Conservation (phyloP, 1,140 invertebrate species). For the Leptonema lineaticorne region DNA sequence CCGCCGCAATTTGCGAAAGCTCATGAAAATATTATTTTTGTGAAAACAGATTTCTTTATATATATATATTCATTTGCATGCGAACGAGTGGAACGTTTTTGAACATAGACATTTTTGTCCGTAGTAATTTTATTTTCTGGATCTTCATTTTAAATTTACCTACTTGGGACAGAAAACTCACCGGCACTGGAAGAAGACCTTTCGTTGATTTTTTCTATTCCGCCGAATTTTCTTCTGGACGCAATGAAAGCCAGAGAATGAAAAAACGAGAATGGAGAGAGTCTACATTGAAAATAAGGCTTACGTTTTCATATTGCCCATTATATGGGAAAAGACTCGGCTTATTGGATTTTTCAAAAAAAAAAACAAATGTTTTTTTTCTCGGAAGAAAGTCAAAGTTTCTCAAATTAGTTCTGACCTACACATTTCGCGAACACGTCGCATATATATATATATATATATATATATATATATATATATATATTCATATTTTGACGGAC, state of each 20-base stretch:
- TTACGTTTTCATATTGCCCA: slow-evolving; percentile 32
- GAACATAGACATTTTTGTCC: not conserved
- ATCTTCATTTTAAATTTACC: slow-evolving; percentile 34
- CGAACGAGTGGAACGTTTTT: not conserved
- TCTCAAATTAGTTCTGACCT: slow-evolving; percentile 10
- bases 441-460: too few relatives aligned
- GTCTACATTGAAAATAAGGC: slow-evolving; percentile 22
- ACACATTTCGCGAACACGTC: not conserved
- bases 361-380: too few relatives aligned
- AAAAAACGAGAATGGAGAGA: too few relatives aligned
- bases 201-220: slow-evolving; percentile 11
- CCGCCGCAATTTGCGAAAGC: too few relatives aligned
- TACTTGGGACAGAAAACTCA: not conserved
- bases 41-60: too few relatives aligned
- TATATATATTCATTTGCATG: too few relatives aligned
- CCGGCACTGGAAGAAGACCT: slow-evolving; percentile 15
- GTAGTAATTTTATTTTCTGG: slow-evolving; percentile 3
- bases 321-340: slow-evolving; percentile 21
- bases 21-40: too few relatives aligned
- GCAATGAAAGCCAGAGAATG: slow-evolving; percentile 13
- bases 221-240: slow-evolving; percentile 1
- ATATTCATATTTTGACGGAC: slow-evolving; percentile 9
- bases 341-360: slow-evolving; percentile 27
- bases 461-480: too few relatives aligned
- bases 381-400: slow-evolving; percentile 1